Conservation (phyloP, 2,113 vertebrate genomes). For the Cygnus atratus region DNA sequence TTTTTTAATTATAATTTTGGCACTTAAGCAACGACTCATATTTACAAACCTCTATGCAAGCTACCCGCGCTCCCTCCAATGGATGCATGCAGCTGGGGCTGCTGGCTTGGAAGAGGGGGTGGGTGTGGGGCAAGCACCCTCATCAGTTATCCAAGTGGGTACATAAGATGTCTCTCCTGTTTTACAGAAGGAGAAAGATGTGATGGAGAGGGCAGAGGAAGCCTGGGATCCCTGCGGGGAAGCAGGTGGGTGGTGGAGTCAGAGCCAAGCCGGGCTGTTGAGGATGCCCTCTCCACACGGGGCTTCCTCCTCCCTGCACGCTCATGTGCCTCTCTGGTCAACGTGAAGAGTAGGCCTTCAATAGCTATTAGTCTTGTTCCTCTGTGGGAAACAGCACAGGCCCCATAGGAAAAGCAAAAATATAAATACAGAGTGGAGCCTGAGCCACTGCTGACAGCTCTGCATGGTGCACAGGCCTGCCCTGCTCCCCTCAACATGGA, state of each 20-base stretch:
- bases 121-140: not conserved
- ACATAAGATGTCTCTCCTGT: rapidly evolving
- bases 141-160: not conserved
- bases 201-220: not conserved
- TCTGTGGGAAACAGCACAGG: rapidly evolving
- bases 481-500: not conserved
- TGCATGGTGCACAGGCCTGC: not conserved
- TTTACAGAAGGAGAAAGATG: not conserved
- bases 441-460: not conserved
- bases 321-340: not conserved
- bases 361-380: not conserved
- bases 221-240: rapidly evolving
- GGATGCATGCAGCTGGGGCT: rapidly evolving
- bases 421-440: not conserved
- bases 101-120: not conserved
- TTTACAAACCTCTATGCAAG: not conserved
- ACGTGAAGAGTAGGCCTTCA: rapidly evolving
- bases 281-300: too few relatives aligned
- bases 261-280: not conserved
- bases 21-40: not conserved
- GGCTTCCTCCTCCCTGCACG: not conserved
- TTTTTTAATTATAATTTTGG: constrained; percentile 56
- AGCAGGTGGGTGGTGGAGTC: not conserved
- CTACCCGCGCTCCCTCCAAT: not conserved
- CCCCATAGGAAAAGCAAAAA: not conserved